phyloP scores from a whole-genome alignment of 2,113 vertebrate genomes.

The Panthera tigris region DNA sequence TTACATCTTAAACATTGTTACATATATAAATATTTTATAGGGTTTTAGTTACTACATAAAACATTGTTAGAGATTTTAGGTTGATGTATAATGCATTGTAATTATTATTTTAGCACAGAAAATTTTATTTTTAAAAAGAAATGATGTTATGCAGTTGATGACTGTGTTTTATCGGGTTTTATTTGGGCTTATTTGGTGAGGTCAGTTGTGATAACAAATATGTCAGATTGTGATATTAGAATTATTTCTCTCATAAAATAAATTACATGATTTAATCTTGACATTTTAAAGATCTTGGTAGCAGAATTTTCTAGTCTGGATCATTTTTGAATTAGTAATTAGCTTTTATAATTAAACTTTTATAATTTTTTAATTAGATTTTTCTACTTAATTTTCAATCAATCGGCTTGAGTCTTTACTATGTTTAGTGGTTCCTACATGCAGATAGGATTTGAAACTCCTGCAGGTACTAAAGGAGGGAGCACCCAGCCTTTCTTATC shows the following conservation, averaged over 20 bases:
- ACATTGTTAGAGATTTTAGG: not conserved
- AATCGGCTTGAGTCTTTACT: not conserved
- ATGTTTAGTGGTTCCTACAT: not conserved
- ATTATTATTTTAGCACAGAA: not conserved
- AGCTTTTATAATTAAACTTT: not conserved
- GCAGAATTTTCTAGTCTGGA: not conserved
- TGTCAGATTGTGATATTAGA: not conserved
- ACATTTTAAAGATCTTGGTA: not conserved
- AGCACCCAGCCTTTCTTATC: not conserved
- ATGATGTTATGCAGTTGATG: not conserved
- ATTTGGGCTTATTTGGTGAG: not conserved
- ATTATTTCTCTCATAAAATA: not conserved
- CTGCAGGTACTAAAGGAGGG: not conserved
- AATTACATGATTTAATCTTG: not conserved
- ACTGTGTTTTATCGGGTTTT: not conserved
- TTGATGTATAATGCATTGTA: not conserved
- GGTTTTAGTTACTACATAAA: conserved; percentile 1
- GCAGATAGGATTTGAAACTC: not conserved
- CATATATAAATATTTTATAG: not conserved
- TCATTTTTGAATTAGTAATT: not conserved
- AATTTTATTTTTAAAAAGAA: not conserved
- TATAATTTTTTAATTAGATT: not conserved
- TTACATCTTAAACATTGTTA: conserved; percentile 6
- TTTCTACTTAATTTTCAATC: not conserved
- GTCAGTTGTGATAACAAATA: not conserved